A percentile compares a stretch with the other conserved stretches of the same genome.
Evolutionary conservation across 2,113 vertebrate genomes (phyloP).

Genomic region (Serilophus lunatus): DNA sequence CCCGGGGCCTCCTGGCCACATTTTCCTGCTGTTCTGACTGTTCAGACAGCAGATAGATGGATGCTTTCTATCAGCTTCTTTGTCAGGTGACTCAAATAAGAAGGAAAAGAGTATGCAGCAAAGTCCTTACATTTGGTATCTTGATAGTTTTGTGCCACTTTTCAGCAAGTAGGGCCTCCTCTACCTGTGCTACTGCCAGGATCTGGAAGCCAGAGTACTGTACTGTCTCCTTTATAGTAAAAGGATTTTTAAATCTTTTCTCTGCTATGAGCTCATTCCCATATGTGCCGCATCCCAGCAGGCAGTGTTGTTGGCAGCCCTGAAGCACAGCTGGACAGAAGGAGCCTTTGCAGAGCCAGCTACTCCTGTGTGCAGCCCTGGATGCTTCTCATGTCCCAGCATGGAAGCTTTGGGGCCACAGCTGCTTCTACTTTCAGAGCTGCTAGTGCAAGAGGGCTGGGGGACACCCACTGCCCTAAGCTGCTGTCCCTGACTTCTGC

Average conservation of each 20-base stretch:
- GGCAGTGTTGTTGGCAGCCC: conserved; percentile 4
- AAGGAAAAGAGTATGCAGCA: neutral
- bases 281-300: conserved; percentile 20
- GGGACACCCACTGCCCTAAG: neutral
- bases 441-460: rapidly evolving
- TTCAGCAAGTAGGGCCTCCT: neutral
- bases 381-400: neutral
- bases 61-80: neutral
- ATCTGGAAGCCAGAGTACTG: neutral
- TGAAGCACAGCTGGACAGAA: conserved; percentile 30
- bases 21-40: neutral
- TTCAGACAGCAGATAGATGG: neutral
- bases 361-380: neutral
- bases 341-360: conserved; percentile 1
- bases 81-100: neutral
- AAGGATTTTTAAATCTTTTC: conserved; percentile 29
- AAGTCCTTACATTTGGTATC: neutral
- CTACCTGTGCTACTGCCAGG: conserved; percentile 5
- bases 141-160: neutral
- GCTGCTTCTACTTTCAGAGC: neutral
- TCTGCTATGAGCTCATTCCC: conserved; percentile 31
- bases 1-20: neutral
- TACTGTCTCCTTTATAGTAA: neutral
- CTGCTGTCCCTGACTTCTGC: neutral
- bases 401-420: neutral